These are phyloP conservation scores for Lepidocolaptes lacrymiger DNA, from an alignment of 2,797 vertebrate species.

Conservation along the genomic window DNA sequence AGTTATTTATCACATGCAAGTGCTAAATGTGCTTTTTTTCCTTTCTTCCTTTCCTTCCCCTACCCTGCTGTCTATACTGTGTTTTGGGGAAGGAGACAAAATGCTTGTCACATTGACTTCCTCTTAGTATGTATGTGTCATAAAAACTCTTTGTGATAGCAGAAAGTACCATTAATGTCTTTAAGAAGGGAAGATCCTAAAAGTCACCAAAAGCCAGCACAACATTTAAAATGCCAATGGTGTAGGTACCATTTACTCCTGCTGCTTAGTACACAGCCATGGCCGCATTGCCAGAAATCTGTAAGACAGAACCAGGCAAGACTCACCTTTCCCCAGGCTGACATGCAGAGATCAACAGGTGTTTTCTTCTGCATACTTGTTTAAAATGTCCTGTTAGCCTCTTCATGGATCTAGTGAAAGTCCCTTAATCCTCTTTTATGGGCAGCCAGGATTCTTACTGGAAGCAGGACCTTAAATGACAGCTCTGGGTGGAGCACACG, in stretches of 20 bases:
- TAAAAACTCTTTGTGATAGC: background rate
- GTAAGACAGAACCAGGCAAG: background rate
- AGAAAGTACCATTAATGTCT: background rate
- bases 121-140: background rate
- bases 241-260: background rate
- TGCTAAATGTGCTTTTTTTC: background rate
- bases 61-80: background rate
- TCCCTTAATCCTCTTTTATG: background rate
- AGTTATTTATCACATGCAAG: background rate
- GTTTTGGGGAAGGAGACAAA: background rate
- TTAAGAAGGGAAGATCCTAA: background rate
- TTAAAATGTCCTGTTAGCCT: background rate
- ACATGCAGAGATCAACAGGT: background rate
- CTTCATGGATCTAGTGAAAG: background rate
- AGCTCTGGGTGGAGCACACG: background rate
- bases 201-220: background rate
- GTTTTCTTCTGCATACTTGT: background rate
- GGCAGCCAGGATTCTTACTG: background rate
- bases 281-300: background rate
- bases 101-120: background rate
- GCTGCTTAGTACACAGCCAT: rapidly evolving
- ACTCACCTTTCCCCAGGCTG: background rate
- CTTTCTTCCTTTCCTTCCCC: background rate
- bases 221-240: background rate
- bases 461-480: background rate